These are phyloP conservation scores for Lepilemur ruficaudatus DNA, from an alignment of 2,797 vertebrate genomes.

Conservation along the genomic window DNA sequence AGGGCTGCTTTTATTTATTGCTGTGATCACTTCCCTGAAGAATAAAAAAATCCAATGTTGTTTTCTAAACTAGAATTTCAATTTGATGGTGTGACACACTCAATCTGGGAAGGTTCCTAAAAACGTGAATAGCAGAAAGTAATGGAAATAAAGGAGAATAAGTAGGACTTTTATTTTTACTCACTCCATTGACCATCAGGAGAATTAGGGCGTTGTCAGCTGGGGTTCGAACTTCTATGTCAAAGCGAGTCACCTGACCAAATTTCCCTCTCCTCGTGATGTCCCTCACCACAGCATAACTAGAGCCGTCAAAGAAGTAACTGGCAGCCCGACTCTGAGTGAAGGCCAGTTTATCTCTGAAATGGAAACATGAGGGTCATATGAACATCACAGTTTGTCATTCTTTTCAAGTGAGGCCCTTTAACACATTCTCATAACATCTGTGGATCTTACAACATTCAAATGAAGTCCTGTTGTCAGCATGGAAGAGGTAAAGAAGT, in stretches of 20 bases:
- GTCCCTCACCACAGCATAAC: conserved; percentile 93
- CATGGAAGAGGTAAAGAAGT: background rate
- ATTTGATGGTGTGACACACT: background rate
- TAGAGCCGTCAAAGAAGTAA: conserved; percentile 96
- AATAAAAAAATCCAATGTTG: background rate
- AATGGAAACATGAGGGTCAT: conserved; percentile 35
- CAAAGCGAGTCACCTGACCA: conserved; percentile 94
- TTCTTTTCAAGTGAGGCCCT: background rate
- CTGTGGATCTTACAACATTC: background rate
- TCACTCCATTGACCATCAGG: conserved; percentile 95
- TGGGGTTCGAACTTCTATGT: conserved; percentile 95
- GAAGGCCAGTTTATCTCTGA: conserved; percentile 96
- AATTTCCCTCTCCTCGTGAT: conserved; percentile 94
- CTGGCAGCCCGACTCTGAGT: conserved; percentile 94
- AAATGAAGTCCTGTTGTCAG: background rate
- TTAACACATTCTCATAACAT: background rate
- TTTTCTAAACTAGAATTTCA: conserved; percentile 41
- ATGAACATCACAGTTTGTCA: background rate
- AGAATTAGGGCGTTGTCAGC: conserved; percentile 92
- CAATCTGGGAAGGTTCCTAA: background rate
- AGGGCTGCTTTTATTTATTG: background rate
- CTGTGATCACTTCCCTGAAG: background rate
- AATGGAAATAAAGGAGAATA: background rate
- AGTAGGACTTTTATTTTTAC: conserved; percentile 72
- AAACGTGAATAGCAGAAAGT: background rate